Percentiles rank a stretch among this genome's conserved stretches.
phyloP scores from a whole-genome alignment of 2,888 invertebrate genomes.

The Coenonympha arcania region DNA sequence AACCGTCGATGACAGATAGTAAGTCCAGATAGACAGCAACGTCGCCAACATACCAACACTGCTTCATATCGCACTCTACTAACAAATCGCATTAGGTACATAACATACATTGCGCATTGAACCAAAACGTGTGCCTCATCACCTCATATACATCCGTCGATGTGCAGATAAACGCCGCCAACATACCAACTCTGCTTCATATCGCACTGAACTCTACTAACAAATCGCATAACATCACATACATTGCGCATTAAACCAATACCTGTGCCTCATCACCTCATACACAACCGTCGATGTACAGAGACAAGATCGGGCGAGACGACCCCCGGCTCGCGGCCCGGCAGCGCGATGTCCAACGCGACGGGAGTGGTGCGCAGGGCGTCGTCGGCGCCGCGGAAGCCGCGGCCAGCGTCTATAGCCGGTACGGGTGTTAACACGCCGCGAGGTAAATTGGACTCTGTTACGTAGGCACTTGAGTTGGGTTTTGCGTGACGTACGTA shows the following conservation, averaged over 20 bases:
- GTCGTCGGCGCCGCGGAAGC: slow-evolving; percentile 79
- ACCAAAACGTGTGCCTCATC: slow-evolving; percentile 1
- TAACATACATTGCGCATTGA: slow-evolving; percentile 5
- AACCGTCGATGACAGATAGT: slow-evolving; percentile 67
- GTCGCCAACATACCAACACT: too few relatives aligned
- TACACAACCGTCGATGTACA: slow-evolving; percentile 40
- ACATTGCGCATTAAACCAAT: slow-evolving; percentile 9
- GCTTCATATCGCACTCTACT: too few relatives aligned
- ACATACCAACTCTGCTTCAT: background rate
- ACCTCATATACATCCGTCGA: slow-evolving; percentile 19
- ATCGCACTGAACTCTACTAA: background rate
- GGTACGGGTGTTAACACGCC: slow-evolving; percentile 84
- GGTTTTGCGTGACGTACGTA: slow-evolving; percentile 18
- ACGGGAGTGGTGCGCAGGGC: slow-evolving; percentile 76
- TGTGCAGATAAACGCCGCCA: slow-evolving; percentile 73
- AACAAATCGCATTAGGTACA: too few relatives aligned
- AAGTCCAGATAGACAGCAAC: slow-evolving; percentile 85
- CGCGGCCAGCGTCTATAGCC: slow-evolving; percentile 86
- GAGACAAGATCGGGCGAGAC: slow-evolving; percentile 83
- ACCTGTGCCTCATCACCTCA: slow-evolving; percentile 10
- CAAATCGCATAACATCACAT: too few relatives aligned
- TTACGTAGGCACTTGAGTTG: slow-evolving; percentile 14
- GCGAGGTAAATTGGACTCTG: slow-evolving; percentile 44
- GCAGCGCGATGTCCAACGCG: slow-evolving; percentile 84
- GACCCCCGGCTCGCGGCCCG: slow-evolving; percentile 86